Percentiles rank a stretch among this genome's conserved stretches.
phyloP scores from a whole-genome alignment of 2,888 invertebrate species.

The Lycia hirtaria region DNA sequence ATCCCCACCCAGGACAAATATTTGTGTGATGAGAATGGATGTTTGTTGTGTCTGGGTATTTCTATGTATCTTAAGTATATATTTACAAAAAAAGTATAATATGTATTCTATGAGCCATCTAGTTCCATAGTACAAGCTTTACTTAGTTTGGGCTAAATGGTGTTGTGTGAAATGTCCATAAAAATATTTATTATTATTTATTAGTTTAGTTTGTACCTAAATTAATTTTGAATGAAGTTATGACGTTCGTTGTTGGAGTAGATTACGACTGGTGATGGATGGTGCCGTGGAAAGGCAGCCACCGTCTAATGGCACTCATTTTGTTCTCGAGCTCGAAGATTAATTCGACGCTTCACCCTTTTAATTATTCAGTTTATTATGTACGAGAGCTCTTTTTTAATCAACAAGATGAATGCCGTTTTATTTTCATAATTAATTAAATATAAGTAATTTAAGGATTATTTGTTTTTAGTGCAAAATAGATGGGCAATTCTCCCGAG shows the following conservation, averaged over 20 bases:
- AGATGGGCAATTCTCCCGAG: too few species aligned
- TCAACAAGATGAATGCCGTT: not conserved
- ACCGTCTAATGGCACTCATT: slow-evolving; percentile 61
- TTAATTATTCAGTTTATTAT: slow-evolving; percentile 65
- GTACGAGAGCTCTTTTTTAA: slow-evolving; percentile 5
- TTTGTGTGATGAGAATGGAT: too few species aligned
- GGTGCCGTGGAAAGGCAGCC: slow-evolving; percentile 41
- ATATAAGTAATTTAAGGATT: not conserved
- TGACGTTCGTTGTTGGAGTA: slow-evolving; percentile 31
- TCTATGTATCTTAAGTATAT: too few species aligned
- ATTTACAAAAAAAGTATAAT: too few species aligned
- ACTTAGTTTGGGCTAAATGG: too few species aligned
- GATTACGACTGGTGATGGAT: slow-evolving; percentile 59
- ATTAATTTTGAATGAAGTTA: slow-evolving; percentile 27
- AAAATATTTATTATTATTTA: too few species aligned
- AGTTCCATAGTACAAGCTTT: too few species aligned
- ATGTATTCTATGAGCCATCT: too few species aligned
- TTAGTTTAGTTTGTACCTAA: not conserved
- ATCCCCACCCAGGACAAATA: too few species aligned
- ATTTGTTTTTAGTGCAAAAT: too few species aligned
- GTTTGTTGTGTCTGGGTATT: too few species aligned
- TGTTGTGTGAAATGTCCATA: too few species aligned
- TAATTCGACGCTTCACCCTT: slow-evolving; percentile 65
- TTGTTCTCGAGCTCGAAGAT: slow-evolving; percentile 60
- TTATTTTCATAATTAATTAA: not conserved